A percentile compares a stretch with the other conserved stretches of the same genome.
Evolutionary conservation across 1,140 invertebrate species (phyloP).

Genomic region (Drosophila burlai): DNA sequence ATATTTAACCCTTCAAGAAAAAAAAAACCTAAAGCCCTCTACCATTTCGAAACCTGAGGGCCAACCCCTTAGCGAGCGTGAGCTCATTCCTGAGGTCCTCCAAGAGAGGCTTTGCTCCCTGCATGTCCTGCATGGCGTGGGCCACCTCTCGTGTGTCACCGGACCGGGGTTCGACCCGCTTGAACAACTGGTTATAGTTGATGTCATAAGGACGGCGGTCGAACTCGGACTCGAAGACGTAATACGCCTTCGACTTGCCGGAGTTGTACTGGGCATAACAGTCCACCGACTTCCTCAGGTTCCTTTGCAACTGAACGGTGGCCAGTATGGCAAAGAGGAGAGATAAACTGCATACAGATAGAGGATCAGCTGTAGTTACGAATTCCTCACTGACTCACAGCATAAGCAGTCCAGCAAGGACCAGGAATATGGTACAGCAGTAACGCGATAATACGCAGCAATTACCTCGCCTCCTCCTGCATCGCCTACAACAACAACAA

Average conservation of each 20-base stretch:
- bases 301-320: neutral
- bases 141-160: neutral
- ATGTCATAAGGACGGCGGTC: neutral
- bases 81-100: neutral
- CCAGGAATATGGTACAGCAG: slow-evolving; percentile 6
- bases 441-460: neutral
- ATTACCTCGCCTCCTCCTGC: neutral
- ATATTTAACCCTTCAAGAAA: neutral
- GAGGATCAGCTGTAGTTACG: neutral
- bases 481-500: neutral
- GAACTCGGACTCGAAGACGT: neutral
- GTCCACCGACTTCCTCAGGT: neutral
- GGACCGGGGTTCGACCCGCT: neutral
- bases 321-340: slow-evolving; percentile 19
- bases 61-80: slow-evolving; percentile 9
- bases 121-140: neutral
- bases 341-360: neutral
- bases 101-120: neutral
- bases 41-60: slow-evolving; percentile 33
- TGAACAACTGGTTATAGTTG: slow-evolving; percentile 10
- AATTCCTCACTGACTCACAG: slow-evolving; percentile 17
- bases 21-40: neutral
- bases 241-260: neutral
- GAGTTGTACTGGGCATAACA: neutral
- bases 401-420: slow-evolving; percentile 13